These are phyloP conservation scores for Spatulosminthurus flaviceps DNA, from an alignment of 2,888 invertebrate genomes.

Conservation along the genomic window DNA sequence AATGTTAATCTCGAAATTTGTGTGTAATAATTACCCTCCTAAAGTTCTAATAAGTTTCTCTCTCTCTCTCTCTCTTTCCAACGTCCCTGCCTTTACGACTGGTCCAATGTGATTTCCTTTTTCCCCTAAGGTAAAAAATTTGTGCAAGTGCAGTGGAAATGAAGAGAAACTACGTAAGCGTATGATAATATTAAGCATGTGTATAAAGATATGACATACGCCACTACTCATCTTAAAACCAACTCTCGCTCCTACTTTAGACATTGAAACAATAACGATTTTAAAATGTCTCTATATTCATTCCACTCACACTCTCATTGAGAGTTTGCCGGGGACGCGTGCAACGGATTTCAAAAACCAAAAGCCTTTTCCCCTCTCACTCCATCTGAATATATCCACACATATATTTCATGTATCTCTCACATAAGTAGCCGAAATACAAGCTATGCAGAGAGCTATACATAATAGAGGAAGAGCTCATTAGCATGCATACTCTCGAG, in stretches of 20 bases:
- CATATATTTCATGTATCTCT: no score
- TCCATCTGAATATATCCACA: neutral
- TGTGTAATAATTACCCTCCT: conserved; percentile 8
- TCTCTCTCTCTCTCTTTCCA: neutral
- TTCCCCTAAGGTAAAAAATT: conserved; percentile 24
- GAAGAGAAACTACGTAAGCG: neutral
- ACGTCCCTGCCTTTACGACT: neutral
- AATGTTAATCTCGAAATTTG: conserved; percentile 6
- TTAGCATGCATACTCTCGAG: conserved; percentile 22
- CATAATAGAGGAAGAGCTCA: no score
- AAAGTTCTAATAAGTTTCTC: no score
- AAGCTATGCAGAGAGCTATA: no score
- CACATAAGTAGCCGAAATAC: no score
- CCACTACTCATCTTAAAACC: conserved; percentile 39
- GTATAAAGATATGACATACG: conserved; percentile 33
- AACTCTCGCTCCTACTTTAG: conserved; percentile 38
- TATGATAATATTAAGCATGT: neutral
- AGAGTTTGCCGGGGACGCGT: conserved; percentile 19
- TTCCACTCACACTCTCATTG: conserved; percentile 43
- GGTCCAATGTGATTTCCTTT: neutral
- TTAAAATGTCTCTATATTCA: conserved; percentile 47
- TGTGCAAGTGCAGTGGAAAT: conserved; percentile 21
- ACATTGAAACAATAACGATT: conserved; percentile 44
- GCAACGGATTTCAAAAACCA: conserved; percentile 20
- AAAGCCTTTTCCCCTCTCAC: neutral